Evolutionary conservation across 2,797 vertebrate species (phyloP), one percentile per base, ranked within the genome.

Genomic region (Brachyalestes nurse): DNA sequence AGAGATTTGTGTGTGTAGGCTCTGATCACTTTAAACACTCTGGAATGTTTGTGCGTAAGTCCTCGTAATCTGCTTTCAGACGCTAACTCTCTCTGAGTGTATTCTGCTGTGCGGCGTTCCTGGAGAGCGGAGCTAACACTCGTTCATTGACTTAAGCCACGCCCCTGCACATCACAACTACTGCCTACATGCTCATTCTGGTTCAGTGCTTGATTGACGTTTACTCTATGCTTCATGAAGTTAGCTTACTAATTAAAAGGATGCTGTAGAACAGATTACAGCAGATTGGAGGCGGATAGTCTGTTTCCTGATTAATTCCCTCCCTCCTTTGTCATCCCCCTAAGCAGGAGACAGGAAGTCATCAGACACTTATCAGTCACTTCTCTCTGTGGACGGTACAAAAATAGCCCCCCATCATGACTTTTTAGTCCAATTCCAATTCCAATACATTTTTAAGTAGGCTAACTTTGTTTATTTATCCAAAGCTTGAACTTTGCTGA

Each of bases 1-100:
- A 57, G 62, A 72, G 61, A 55, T 49, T 42, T 77, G 71, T 60
- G 17, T 67, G 69, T 42, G 60, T 47, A 13, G 19, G 25, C 75
- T 78, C 28, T 72, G 60, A 58, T 57, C 4, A 47, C 23, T 71
- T 71, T n/a, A 72, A 57, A 72, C 58, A 23, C 60, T 23, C 23
- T 13, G 28, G 45, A 75, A 65, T 21, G 21, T 21, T 79, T 76
- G 25, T 23, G 45, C 2, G 25, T 75, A 61, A 65, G 58, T 69
- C 40, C 47, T 75, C 40, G 12, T 79, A 73, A 83, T 85, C 78
- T 60, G 73, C 65, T 78, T 83, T 65, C 61, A 61, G 67, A 47
- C 17, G 9, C 57, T 78, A 71, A 23, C 21, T 58, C 17, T 79
- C 19, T 47, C 28, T 57, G 34, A 45, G 4, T 1, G 7, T 70